These are phyloP conservation scores for Brassicogethes aeneus DNA, from an alignment of 2,888 invertebrate genomes.

Conservation along the genomic window DNA sequence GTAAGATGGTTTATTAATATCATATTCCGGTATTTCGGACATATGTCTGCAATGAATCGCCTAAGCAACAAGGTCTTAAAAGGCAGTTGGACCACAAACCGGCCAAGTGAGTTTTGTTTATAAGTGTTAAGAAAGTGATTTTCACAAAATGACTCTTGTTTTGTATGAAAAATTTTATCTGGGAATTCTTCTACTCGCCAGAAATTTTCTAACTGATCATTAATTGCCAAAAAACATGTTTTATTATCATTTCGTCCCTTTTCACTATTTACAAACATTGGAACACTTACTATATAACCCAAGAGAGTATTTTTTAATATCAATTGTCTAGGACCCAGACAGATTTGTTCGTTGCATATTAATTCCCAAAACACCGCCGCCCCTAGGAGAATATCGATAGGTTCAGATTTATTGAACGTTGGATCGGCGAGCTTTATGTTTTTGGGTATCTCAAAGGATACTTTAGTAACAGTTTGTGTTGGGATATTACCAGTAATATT, in stretches of 20 bases:
- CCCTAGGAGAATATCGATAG: not conserved
- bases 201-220: not conserved
- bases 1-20: too few relatives aligned
- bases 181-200: conserved; percentile 6
- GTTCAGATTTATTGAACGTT: not conserved
- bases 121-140: not conserved
- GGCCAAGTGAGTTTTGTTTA: not conserved
- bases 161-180: conserved; percentile 13
- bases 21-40: not conserved
- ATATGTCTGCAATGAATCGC: not conserved
- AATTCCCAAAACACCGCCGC: not conserved
- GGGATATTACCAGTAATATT: not conserved
- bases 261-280: not conserved
- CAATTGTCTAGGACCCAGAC: not conserved
- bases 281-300: not conserved
- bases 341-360: not conserved
- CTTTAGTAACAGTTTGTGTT: not conserved
- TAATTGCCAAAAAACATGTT: not conserved
- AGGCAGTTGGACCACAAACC: not conserved
- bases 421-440: not conserved
- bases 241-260: not conserved
- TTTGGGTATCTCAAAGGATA: not conserved
- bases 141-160: not conserved
- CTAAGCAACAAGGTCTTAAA: not conserved
- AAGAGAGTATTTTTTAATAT: not conserved